These are phyloP conservation scores for Amiota communis DNA, from an alignment of 2,888 invertebrate genomes.

Conservation along the genomic window DNA sequence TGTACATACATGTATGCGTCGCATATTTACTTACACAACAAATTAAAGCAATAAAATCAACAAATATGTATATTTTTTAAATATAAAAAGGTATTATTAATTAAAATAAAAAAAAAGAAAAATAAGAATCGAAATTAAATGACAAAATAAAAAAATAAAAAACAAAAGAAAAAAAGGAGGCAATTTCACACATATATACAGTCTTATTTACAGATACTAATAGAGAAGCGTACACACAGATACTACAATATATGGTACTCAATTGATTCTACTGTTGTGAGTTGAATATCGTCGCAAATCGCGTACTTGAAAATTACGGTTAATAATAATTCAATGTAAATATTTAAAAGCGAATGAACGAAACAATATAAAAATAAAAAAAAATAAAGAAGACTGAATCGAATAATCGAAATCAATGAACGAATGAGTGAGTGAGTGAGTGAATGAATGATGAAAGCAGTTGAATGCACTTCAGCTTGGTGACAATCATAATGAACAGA, in stretches of 20 bases:
- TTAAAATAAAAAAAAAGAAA: neutral
- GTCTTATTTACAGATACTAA: neutral
- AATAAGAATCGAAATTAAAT: neutral
- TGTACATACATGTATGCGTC: too few species aligned
- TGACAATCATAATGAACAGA: conserved; percentile 24
- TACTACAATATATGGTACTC: neutral
- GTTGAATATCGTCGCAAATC: neutral
- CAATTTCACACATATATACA: conserved; percentile 40
- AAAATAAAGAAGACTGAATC: conserved; percentile 48
- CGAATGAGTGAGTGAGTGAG: conserved; percentile 22
- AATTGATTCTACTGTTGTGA: neutral
- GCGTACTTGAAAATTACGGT: conserved; percentile 46
- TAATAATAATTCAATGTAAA: conserved; percentile 54
- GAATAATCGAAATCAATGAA: conserved; percentile 33
- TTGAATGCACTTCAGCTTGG: conserved; percentile 60
- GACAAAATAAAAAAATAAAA: conserved; percentile 5
- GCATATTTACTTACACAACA: neutral
- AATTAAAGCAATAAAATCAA: too few species aligned
- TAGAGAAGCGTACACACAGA: too few species aligned
- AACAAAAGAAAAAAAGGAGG: conserved; percentile 27
- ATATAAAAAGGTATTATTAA: too few species aligned
- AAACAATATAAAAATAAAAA: neutral
- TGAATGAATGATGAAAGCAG: conserved; percentile 45
- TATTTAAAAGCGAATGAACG: conserved; percentile 51
- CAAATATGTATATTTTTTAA: neutral